Percentiles rank a stretch among this genome's conserved stretches.
Conservation (phyloP, 2,888 invertebrate genomes). For the Amphipoea oculea region DNA sequence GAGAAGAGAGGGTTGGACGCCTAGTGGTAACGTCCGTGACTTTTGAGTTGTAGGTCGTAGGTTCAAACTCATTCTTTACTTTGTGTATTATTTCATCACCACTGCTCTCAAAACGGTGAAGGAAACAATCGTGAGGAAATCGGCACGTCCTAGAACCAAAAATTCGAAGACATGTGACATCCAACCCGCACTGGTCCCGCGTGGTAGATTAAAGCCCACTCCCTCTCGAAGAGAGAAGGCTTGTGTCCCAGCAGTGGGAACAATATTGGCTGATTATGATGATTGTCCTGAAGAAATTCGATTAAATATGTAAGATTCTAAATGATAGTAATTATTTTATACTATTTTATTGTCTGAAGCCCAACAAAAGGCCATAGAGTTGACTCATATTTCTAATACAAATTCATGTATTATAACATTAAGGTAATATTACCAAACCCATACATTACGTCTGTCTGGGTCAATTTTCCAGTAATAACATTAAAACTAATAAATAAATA, state of each 20-base stretch:
- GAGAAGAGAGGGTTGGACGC: neutral
- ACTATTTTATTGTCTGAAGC: neutral
- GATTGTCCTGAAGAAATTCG: neutral
- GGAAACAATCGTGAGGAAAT: neutral
- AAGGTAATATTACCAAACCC: neutral
- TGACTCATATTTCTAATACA: neutral
- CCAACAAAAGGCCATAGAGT: neutral
- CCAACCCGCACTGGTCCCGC: neutral
- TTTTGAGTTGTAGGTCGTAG: no score
- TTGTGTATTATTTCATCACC: no score
- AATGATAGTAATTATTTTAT: neutral
- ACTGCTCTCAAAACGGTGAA: no score
- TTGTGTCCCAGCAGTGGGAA: no score
- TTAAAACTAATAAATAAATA: constrained; percentile 15
- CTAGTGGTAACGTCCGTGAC: neutral
- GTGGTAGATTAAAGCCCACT: neutral
- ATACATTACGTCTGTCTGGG: constrained; percentile 5
- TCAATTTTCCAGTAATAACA: constrained; percentile 21
- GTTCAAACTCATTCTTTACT: neutral
- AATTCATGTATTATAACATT: neutral
- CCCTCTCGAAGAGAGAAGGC: no score
- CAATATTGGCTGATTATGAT: no score
- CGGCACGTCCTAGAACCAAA: neutral
- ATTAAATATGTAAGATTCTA: neutral
- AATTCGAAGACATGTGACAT: neutral